Base-by-base conservation (phyloP, 2,797 vertebrate species). In the Chaunax sp. region DNA sequence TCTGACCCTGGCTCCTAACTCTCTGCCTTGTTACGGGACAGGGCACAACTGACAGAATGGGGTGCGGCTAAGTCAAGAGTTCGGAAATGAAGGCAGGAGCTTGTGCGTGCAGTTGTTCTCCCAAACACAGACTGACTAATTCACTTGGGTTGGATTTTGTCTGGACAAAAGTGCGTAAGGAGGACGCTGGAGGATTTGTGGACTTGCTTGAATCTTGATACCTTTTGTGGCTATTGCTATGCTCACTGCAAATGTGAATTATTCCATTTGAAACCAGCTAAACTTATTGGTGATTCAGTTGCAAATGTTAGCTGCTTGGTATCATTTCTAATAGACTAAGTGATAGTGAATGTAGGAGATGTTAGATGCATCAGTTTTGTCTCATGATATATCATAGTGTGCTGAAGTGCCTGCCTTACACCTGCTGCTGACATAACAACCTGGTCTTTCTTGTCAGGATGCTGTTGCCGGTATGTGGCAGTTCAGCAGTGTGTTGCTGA, bases 81-180 rank as follows among this genome's bases (percentile, higher is more conserved):
- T 40, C 13, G 87, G 85, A 89, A 88, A 78, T 72, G 77, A 64
- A 56, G 74, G 74, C 75, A 83, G 81, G 72, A 72, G 37, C 87
- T 88, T 84, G 90, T 91, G 90, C 90, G 84, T 40, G 33, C 57
- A 66, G 70, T 69, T 85, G 68, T 84, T 82, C 77, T 75, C 75
- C 74, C 76, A 88, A 80, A 73, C 78, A 65, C 59, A 75, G 50
- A 51, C 76, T 25, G 37, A 55, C 52, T 57, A 65, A 70, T 28
- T 53, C 52, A 75, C 66, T 53, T 28, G 26, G 25, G 69, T 28
- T 72, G 83, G 76, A 82, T 60, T 74, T 53, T 64, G 49, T 81
- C 69, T 56, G 37, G 22, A 45, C 25, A 65, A 41, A 74, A 63
- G 22, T 59, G 22, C 11, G 5, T 6, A 30, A 52, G 37, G 55